A percentile compares a stretch with the other conserved stretches of the same genome.
These are phyloP conservation scores for Sylvilagus floridanus DNA, from an alignment of 2,797 vertebrate species.

Conservation along the genomic window DNA sequence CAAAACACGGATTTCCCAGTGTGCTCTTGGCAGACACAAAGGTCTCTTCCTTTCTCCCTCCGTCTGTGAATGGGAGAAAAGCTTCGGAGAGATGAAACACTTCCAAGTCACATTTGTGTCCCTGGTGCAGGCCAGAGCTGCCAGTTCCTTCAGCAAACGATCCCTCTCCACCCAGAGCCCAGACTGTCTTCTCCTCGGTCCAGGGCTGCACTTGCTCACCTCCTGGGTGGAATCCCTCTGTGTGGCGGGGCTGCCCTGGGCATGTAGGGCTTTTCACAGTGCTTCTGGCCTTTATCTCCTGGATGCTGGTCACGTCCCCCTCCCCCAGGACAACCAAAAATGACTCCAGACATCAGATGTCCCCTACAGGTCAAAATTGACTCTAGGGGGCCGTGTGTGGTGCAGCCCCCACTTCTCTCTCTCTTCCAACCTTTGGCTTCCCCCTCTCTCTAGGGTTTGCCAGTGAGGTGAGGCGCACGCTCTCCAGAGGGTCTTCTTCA, in stretches of 20 bases:
- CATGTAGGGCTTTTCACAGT: accelerated
- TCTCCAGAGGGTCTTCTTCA: not conserved
- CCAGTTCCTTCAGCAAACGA: not conserved
- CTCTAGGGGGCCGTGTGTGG: not conserved
- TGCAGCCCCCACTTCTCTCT: not conserved
- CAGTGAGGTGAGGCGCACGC: accelerated
- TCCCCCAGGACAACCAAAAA: not conserved
- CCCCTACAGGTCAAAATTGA: too few relatives aligned
- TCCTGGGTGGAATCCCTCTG: not conserved
- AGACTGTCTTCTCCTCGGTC: not conserved
- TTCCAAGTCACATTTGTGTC: not conserved
- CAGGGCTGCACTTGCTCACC: accelerated
- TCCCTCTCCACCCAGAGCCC: not conserved
- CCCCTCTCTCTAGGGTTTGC: not conserved
- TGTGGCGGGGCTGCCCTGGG: too few relatives aligned
- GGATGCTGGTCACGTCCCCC: not conserved
- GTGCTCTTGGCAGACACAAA: not conserved
- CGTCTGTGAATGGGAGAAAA: not conserved
- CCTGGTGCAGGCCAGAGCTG: accelerated
- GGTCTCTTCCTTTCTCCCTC: not conserved
- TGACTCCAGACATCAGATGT: not conserved
- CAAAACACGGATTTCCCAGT: not conserved
- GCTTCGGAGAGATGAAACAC: not conserved
- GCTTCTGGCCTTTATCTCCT: not conserved
- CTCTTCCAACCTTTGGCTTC: not conserved